phyloP scores from a whole-genome alignment of 2,113 vertebrate species.

The Macaca fascicularis region T2T-MFA8v1.1 NC_088379.1:71403001-71403500 shows the following conservation, averaged over 20 bases:
- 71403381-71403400: neutral
- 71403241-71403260: neutral
- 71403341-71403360: neutral
- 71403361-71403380: neutral
- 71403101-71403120: neutral
- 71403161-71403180: neutral
- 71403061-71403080: neutral
- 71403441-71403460: neutral
- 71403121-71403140: neutral
- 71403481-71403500: neutral
- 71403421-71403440: neutral
- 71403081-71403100: neutral
- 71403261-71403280: neutral
- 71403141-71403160: neutral
- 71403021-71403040: neutral
- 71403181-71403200: neutral
- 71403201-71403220: neutral
- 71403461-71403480: neutral
- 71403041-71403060: neutral
- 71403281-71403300: neutral
- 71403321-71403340: neutral
- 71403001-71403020: neutral
- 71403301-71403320: neutral
- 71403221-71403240: neutral
- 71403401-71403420: neutral